Evolutionary conservation across 2,113 vertebrate genomes (phyloP).

Genomic region (Pseudorhombus dupliciocellatus): DNA sequence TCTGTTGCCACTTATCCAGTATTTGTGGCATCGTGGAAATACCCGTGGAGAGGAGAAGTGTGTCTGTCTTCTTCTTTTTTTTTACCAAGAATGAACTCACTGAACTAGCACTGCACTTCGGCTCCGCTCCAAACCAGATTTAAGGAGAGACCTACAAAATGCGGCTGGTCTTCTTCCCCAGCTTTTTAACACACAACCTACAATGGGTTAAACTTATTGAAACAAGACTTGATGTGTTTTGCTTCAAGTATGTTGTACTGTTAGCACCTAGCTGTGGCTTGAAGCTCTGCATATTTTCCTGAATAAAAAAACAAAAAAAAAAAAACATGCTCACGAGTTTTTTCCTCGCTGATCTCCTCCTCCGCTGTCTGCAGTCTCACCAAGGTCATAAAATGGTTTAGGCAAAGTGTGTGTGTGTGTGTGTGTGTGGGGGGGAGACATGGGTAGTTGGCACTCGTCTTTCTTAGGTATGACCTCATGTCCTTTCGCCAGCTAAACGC

Average conservation of each 20-base stretch:
- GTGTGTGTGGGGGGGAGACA: slow-evolving; percentile 15
- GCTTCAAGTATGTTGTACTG: slow-evolving; percentile 11
- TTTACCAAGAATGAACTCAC: neutral
- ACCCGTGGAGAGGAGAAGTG: neutral
- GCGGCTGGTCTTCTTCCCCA: neutral
- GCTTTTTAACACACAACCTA: neutral
- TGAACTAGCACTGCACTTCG: too few relatives aligned
- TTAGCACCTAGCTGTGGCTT: slow-evolving; percentile 29
- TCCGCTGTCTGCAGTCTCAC: slow-evolving; percentile 54
- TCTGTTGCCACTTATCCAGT: slow-evolving; percentile 43
- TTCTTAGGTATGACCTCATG: slow-evolving; percentile 63
- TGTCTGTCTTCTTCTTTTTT: neutral
- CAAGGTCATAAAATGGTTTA: slow-evolving; percentile 53
- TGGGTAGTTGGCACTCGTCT: slow-evolving; percentile 38
- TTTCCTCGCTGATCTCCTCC: slow-evolving; percentile 48
- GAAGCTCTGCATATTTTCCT: slow-evolving; percentile 5
- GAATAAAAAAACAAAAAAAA: slow-evolving; percentile 14
- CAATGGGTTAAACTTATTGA: neutral
- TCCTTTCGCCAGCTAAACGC: slow-evolving; percentile 40
- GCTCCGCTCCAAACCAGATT: neutral
- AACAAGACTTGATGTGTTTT: neutral
- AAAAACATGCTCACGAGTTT: slow-evolving; percentile 33
- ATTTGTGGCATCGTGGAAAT: slow-evolving; percentile 13
- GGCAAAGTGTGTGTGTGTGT: neutral
- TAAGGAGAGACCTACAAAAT: neutral